phyloP scores from a whole-genome alignment of 2,113 vertebrate genomes.

The Phocoena sinus region DNA sequence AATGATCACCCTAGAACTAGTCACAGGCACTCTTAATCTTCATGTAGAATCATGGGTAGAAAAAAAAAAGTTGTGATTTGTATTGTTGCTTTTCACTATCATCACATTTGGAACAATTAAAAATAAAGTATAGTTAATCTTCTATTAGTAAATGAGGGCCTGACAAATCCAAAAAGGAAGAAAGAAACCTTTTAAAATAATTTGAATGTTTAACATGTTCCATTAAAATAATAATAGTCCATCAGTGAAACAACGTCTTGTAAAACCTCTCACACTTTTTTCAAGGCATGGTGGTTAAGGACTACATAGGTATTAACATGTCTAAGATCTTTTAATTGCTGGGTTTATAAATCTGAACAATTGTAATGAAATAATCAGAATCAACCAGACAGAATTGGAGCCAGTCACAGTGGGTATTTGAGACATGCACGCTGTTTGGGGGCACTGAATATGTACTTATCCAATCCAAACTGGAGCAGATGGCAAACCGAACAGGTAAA shows the following conservation, averaged over 20 bases:
- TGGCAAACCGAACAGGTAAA: constrained; percentile 66
- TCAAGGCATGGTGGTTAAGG: constrained; percentile 46
- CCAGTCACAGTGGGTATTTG: constrained; percentile 61
- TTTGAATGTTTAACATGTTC: background rate
- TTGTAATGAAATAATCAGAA: constrained; percentile 73
- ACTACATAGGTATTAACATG: constrained; percentile 55
- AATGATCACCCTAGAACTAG: constrained; percentile 74
- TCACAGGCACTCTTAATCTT: constrained; percentile 58
- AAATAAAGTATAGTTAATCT: constrained; percentile 47
- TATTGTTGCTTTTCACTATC: constrained; percentile 42
- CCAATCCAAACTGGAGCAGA: constrained; percentile 71
- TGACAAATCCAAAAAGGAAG: constrained; percentile 25
- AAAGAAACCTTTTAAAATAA: constrained; percentile 38
- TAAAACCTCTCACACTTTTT: constrained; percentile 35
- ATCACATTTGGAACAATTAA: constrained; percentile 69
- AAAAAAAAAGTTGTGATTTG: background rate
- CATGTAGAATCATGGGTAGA: constrained; percentile 18
- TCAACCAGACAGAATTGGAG: constrained; percentile 68
- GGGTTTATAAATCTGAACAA: constrained; percentile 58
- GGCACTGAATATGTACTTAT: constrained; percentile 46
- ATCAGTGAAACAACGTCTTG: constrained; percentile 50
- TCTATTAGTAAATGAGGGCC: constrained; percentile 53
- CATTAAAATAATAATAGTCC: constrained; percentile 56
- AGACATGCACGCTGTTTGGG: constrained; percentile 41
- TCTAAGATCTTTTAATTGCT: constrained; percentile 67